Evolutionary conservation across 2,888 invertebrate species (phyloP).

Genomic region (Brachylomia viminalis): DNA sequence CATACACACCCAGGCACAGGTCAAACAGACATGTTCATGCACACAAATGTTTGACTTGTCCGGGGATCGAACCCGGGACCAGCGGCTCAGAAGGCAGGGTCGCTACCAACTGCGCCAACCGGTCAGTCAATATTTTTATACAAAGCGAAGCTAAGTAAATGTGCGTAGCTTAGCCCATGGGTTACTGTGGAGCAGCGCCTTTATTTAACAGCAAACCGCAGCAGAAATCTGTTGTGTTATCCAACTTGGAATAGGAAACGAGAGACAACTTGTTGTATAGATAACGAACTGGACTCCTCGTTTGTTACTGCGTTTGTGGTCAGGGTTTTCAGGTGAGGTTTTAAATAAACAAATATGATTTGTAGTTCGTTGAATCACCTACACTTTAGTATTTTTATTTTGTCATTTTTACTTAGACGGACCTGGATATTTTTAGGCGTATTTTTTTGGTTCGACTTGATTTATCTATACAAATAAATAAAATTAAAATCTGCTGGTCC

Average conservation of each 20-base stretch:
- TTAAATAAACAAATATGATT: conserved; percentile 3
- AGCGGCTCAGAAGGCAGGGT: no score
- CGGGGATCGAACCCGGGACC: no score
- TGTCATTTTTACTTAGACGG: neutral
- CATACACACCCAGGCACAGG: no score
- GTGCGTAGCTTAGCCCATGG: neutral
- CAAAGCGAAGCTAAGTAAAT: neutral
- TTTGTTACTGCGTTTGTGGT: conserved; percentile 58
- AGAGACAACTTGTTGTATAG: conserved; percentile 65
- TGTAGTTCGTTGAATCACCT: no score
- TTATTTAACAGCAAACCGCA: conserved; percentile 56
- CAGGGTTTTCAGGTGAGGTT: conserved; percentile 49
- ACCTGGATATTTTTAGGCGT: no score
- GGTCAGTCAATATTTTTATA: neutral
- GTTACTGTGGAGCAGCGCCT: neutral
- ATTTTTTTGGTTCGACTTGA: neutral
- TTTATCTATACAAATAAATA: no score
- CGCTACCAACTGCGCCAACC: no score
- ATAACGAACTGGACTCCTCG: conserved; percentile 68
- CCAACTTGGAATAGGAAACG: conserved; percentile 60
- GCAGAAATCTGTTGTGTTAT: conserved; percentile 64
- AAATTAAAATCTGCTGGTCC: no score
- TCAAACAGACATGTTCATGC: no score
- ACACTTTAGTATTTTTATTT: neutral
- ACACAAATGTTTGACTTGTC: no score